These are phyloP conservation scores for Cantharis rufa DNA, from an alignment of 2,888 invertebrate genomes.

Conservation along the genomic window DNA sequence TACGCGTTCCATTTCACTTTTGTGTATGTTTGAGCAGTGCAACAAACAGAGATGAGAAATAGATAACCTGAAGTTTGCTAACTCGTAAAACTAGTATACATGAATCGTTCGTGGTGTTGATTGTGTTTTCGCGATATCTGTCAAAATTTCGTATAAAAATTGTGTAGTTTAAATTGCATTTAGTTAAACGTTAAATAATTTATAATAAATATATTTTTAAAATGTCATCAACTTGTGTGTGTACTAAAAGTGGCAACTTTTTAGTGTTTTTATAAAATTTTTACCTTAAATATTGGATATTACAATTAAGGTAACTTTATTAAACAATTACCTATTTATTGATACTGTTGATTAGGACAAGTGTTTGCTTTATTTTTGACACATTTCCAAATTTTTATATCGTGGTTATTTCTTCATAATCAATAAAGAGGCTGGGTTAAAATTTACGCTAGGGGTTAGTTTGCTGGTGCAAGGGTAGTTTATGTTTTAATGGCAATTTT, in stretches of 20 bases:
- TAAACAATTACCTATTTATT: neutral
- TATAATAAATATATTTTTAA: neutral
- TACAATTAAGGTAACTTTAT: neutral
- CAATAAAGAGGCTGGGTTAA: slow-evolving; percentile 3
- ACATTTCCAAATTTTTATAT: neutral
- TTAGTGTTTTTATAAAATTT: neutral
- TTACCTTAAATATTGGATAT: neutral
- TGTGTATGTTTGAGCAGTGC: neutral
- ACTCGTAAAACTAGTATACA: slow-evolving; percentile 16
- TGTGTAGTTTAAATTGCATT: neutral
- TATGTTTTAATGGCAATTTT: neutral
- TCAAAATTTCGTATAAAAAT: slow-evolving; percentile 17
- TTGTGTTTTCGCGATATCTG: slow-evolving; percentile 20
- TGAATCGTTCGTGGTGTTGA: slow-evolving; percentile 17
- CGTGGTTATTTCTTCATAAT: neutral
- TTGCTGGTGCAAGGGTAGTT: neutral
- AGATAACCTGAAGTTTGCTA: neutral
- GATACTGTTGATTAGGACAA: neutral
- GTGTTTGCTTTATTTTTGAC: neutral
- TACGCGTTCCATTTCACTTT: neutral
- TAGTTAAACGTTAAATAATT: neutral
- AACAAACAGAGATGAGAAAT: neutral
- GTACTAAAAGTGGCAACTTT: neutral
- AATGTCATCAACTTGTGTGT: neutral
- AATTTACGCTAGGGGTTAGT: neutral